Evolutionary conservation across 2,888 invertebrate species (phyloP).

Genomic region (Anoplius nigerrimus): DNA sequence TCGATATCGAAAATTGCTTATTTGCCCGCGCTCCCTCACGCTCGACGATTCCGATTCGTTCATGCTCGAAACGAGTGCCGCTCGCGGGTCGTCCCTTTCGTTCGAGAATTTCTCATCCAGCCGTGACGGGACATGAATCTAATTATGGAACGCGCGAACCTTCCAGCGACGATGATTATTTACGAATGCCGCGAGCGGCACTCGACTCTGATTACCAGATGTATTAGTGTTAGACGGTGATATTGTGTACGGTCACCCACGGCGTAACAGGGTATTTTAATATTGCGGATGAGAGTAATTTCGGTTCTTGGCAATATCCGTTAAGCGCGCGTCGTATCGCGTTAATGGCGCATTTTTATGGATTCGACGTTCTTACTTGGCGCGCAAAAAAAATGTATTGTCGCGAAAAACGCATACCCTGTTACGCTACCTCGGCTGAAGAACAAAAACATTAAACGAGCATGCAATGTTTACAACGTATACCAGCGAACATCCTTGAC

Average conservation of each 20-base stretch:
- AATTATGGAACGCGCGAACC: no score
- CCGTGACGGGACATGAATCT: no score
- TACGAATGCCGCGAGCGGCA: background rate
- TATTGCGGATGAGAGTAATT: no score
- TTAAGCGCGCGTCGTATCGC: background rate
- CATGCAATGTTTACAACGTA: constrained; percentile 36
- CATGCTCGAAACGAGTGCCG: no score
- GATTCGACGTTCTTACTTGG: background rate
- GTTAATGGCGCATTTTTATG: no score
- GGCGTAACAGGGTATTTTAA: constrained; percentile 21
- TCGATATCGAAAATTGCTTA: no score
- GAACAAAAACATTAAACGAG: constrained; percentile 26
- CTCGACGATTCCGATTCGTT: no score
- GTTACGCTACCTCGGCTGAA: constrained; percentile 34
- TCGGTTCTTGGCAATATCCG: background rate
- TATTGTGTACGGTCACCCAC: constrained; percentile 31
- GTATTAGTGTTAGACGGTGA: constrained; percentile 23
- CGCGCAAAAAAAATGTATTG: constrained; percentile 4
- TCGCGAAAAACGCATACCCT: constrained; percentile 14
- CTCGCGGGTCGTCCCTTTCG: no score
- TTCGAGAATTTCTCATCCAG: no score
- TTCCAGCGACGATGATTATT: no score
- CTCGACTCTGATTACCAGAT: constrained; percentile 16
- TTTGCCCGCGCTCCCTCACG: no score
- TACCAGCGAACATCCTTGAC: constrained; percentile 18